Percentiles rank a stretch among this genome's conserved stretches.
These are phyloP conservation scores for Pristionchus japonicus DNA, from an alignment of 2,888 invertebrate species.

Conservation along the genomic window DNA sequence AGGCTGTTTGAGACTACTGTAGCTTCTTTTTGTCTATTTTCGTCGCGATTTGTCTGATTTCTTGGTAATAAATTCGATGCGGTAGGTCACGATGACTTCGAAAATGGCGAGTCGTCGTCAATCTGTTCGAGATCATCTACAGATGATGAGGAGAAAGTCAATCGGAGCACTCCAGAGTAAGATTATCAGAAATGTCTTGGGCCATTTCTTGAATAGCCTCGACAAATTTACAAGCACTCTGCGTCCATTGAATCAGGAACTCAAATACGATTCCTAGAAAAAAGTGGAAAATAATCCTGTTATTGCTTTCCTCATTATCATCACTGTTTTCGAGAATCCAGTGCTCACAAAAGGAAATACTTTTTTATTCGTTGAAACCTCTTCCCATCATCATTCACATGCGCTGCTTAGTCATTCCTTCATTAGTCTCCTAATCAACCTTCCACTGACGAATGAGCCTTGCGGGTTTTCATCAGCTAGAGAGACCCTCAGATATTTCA, in stretches of 20 bases:
- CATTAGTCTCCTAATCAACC: background rate
- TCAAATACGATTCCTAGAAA: background rate
- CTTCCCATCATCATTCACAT: background rate
- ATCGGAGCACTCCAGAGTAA: constrained; percentile 42
- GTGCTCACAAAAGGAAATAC: background rate
- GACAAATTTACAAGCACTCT: background rate
- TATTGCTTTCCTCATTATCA: background rate
- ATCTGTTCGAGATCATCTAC: constrained; percentile 29
- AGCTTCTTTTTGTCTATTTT: background rate
- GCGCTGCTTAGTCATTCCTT: background rate
- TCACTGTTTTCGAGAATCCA: background rate
- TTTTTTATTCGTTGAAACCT: background rate
- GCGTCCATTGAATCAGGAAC: background rate
- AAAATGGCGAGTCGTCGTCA: constrained; percentile 31
- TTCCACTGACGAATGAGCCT: background rate
- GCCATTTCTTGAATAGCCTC: background rate
- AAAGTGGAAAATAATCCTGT: background rate
- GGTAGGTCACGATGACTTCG: background rate
- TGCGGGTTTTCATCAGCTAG: background rate
- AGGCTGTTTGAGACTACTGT: background rate
- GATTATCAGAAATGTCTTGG: background rate
- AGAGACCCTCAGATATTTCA: background rate
- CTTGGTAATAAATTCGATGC: background rate
- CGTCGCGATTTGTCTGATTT: background rate
- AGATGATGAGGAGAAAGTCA: constrained; percentile 43